phyloP scores from a whole-genome alignment of 2,797 vertebrate species.

The Astyanax mexicanus region DNA sequence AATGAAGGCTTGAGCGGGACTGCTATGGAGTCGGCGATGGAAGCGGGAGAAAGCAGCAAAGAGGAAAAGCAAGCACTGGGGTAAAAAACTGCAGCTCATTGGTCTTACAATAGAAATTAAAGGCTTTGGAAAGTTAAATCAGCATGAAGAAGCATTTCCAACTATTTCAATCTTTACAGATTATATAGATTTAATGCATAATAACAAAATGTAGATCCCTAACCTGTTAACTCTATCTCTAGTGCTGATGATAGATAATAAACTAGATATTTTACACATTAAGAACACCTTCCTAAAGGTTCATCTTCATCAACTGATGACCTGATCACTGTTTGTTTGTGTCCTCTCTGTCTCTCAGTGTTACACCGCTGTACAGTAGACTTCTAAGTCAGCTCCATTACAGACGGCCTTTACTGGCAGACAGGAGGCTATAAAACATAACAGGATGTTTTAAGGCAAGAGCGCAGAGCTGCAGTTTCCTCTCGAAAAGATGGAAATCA shows the following conservation, averaged over 20 bases:
- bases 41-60: slow-evolving; percentile 24
- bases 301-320: no score
- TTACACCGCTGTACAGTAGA: not conserved
- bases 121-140: not conserved
- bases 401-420: not conserved
- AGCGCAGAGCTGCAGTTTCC: slow-evolving; percentile 70
- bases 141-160: no score
- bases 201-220: not conserved
- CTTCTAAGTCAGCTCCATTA: not conserved
- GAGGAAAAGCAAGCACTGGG: slow-evolving; percentile 26
- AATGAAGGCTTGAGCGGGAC: slow-evolving; percentile 38
- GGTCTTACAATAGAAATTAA: not conserved
- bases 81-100: slow-evolving; percentile 58
- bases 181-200: not conserved
- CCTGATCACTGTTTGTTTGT: not conserved
- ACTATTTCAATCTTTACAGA: not conserved
- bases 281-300: not conserved
- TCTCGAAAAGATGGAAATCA: slow-evolving; percentile 46
- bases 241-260: no score
- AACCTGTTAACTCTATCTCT: no score
- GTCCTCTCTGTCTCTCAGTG: slow-evolving; percentile 1
- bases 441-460: not conserved
- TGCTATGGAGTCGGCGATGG: slow-evolving; percentile 32
- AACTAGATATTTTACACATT: not conserved
- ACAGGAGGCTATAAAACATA: not conserved